Percentiles rank a stretch among this genome's conserved stretches.
These are phyloP conservation scores for Amyelois transitella DNA, from an alignment of 1,140 invertebrate genomes.

Conservation along the genomic window DNA sequence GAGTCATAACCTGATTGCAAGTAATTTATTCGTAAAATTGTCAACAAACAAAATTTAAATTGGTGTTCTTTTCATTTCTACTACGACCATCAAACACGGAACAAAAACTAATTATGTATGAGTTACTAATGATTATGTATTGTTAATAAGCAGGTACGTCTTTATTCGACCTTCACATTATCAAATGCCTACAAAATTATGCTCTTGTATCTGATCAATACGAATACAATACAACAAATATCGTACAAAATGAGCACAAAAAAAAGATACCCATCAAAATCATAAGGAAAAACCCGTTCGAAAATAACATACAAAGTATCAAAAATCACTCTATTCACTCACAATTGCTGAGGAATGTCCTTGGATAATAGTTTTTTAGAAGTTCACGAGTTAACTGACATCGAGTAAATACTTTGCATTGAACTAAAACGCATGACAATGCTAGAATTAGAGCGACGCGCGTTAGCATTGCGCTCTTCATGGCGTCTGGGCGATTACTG, in stretches of 20 bases:
- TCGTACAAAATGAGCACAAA: not conserved
- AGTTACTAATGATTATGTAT: not conserved
- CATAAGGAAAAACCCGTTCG: not conserved
- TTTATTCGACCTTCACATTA: not conserved
- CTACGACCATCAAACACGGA: not conserved
- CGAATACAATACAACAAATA: not conserved
- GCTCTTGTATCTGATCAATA: not conserved
- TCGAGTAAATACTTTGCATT: slow-evolving; percentile 68
- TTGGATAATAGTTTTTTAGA: slow-evolving; percentile 67
- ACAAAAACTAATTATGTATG: not conserved
- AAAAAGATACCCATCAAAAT: not conserved
- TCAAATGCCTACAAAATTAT: not conserved
- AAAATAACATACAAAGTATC: slow-evolving; percentile 2
- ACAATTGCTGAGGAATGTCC: slow-evolving; percentile 75
- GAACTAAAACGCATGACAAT: slow-evolving; percentile 24
- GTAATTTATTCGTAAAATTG: too few species aligned
- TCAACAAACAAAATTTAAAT: not conserved
- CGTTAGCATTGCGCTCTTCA: slow-evolving; percentile 38
- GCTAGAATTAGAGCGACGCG: slow-evolving; percentile 21
- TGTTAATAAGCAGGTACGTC: not conserved
- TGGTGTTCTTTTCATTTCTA: not conserved
- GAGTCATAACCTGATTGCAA: too few species aligned
- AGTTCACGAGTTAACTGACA: slow-evolving; percentile 73
- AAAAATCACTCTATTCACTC: slow-evolving; percentile 35
- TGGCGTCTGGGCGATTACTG: slow-evolving; percentile 35